Evolutionary conservation across 2,113 vertebrate genomes (phyloP).

Genomic region (Mustelus asterias): DNA sequence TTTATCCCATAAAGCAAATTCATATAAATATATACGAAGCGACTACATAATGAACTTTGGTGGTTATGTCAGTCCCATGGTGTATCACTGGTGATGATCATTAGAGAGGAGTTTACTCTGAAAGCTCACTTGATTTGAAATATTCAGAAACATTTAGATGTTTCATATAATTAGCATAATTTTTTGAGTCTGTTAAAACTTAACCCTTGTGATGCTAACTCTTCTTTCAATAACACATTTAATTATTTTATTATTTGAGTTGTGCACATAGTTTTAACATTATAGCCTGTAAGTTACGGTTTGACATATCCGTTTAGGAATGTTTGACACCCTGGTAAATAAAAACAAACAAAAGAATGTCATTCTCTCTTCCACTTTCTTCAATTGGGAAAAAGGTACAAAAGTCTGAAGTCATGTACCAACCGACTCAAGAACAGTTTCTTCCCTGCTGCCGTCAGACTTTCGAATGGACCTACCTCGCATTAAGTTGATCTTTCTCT

Average conservation of each 20-base stretch:
- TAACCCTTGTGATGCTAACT: background rate
- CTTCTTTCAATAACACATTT: background rate
- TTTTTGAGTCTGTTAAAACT: background rate
- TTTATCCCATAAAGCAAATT: background rate
- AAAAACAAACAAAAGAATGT: background rate
- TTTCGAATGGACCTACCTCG: too few relatives aligned
- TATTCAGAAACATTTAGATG: constrained; percentile 7
- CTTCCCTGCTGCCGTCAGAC: too few relatives aligned
- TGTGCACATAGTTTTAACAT: background rate
- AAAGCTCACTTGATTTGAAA: background rate
- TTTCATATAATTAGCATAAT: constrained; percentile 5
- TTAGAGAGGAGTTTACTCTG: background rate
- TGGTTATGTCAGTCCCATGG: constrained; percentile 1
- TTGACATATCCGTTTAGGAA: background rate
- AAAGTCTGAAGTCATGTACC: too few relatives aligned
- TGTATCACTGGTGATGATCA: background rate
- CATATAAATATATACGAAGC: background rate
- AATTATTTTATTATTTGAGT: background rate
- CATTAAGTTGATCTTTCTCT: too few relatives aligned
- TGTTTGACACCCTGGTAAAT: background rate
- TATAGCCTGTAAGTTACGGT: background rate
- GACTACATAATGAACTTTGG: background rate
- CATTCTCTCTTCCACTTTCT: too few relatives aligned
- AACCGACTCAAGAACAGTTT: too few relatives aligned
- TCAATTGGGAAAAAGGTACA: too few relatives aligned